Evolutionary conservation across 2,888 invertebrate genomes (phyloP).

Genomic region (Nemoura dubitans): DNA sequence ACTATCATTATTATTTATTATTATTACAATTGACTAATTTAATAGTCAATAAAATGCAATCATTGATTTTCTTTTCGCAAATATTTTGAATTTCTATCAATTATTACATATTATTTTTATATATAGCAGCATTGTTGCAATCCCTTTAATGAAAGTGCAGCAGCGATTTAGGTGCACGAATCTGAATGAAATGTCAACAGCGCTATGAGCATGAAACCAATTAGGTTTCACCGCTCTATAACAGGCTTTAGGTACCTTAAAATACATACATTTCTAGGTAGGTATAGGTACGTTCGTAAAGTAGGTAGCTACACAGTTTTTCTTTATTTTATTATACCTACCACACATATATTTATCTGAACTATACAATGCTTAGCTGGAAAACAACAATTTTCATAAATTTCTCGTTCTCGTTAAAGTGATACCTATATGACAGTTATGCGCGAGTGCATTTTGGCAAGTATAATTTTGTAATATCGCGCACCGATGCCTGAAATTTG

Average conservation of each 20-base stretch:
- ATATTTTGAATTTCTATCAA: constrained; percentile 46
- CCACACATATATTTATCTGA: background rate
- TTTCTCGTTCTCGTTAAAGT: background rate
- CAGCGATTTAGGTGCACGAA: constrained; percentile 47
- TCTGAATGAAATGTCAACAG: background rate
- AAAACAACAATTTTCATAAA: background rate
- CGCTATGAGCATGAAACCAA: background rate
- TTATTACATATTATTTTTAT: constrained; percentile 37
- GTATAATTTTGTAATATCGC: background rate
- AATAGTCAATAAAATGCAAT: constrained; percentile 50
- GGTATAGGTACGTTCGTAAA: background rate
- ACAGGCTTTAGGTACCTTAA: background rate
- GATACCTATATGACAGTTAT: constrained; percentile 16
- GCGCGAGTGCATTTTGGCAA: constrained; percentile 39
- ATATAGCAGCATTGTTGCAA: constrained; percentile 40
- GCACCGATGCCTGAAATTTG: background rate
- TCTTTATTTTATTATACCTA: too few species aligned
- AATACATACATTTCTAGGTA: too few species aligned
- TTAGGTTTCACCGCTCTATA: background rate
- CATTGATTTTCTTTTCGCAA: constrained; percentile 45
- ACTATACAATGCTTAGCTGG: background rate
- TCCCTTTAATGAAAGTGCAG: constrained; percentile 43
- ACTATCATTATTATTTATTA: too few species aligned
- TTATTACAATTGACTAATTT: too few species aligned
- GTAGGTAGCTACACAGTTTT: constrained; percentile 8